Evolutionary conservation across 2,113 vertebrate species (phyloP), one percentile per base, ranked within the genome.

Genomic region (Felis chaus): DNA sequence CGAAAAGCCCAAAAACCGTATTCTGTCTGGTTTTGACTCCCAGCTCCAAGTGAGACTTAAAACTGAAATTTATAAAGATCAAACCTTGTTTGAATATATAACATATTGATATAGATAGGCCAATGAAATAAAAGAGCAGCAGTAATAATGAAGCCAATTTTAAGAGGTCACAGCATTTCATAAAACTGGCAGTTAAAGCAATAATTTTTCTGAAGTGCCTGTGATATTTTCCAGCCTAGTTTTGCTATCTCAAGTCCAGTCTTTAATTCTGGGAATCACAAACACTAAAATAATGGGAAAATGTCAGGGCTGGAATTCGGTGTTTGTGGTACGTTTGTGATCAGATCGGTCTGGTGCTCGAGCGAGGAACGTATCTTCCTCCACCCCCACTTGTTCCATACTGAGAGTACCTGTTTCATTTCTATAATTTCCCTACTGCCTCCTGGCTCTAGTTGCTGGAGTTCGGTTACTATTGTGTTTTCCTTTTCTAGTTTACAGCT

Each of bases 101-200:
- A 69, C 19, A 65, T 81, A 81, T 76, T 87, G 57, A 25, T 53
- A 85, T 92, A 89, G 94, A 65, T 14, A 79, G 68, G n/a, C 55
- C 83, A 76, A 68, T 45, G 15, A 83, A 96, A 87, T 73, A 48
- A 78, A 96, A 91, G 39, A 89, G 16, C 45, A 83, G 66, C 29
- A 76, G 57, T 76, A 82, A 92, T 63, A 92, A 57, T 73, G 14
- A 55, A 76, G 71, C 8, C 31, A 55, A 61, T 84, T 87, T 93
- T 92, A 89, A 96, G 89, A 83, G 50, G 57, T 69, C 55, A 92
- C 3, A 29, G 45, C 27, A 61, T 87, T 94, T 96, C 25, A 55
- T 71, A 94, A 71, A 95, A 74, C 36, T 92, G 63, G 68, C 50
- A 79, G 61, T 63, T 83, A 71, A 0, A 89, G 74, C 27, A 92